Conservation (phyloP, 2,888 invertebrate species). For the Plagodis dolabraria region DNA sequence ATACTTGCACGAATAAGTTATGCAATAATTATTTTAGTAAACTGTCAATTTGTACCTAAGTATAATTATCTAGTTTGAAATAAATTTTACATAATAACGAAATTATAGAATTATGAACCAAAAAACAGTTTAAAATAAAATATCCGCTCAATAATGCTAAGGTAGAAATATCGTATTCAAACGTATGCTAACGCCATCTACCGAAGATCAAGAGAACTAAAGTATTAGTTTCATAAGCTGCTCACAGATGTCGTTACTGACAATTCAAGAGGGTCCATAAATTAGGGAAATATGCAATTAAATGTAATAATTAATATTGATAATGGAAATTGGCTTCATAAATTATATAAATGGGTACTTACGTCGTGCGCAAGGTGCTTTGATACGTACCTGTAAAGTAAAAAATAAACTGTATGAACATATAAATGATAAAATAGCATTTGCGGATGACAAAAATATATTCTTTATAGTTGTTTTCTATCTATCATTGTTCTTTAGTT, state of each 20-base stretch:
- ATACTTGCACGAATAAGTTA: too few relatives aligned
- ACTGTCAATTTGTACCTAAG: too few relatives aligned
- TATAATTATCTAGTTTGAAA: too few relatives aligned
- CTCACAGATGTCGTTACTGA: conserved; percentile 59
- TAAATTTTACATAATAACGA: too few relatives aligned
- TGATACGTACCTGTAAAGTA: conserved; percentile 63
- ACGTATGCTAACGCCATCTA: conserved; percentile 55
- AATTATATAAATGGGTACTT: conserved; percentile 45
- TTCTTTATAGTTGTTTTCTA: too few relatives aligned
- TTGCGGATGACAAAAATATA: too few relatives aligned
- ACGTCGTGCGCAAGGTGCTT: conserved; percentile 36
- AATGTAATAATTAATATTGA: conserved; percentile 1
- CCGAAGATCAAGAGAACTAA: conserved; percentile 47
- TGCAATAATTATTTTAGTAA: too few relatives aligned
- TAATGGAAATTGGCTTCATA: conserved; percentile 25
- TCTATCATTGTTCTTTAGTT: too few relatives aligned
- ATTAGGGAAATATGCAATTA: conserved; percentile 40
- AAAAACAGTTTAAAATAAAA: too few relatives aligned
- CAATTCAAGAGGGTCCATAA: conserved; percentile 47
- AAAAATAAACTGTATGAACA: conserved; percentile 14
- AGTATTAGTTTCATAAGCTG: conserved; percentile 37
- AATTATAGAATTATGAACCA: too few relatives aligned
- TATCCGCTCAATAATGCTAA: neutral
- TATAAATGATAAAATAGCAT: neutral
- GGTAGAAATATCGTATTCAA: neutral